Percentiles rank a stretch among this genome's conserved stretches.
Conservation (phyloP, 2,888 invertebrate species). For the Choristoneura rosaceana region DNA sequence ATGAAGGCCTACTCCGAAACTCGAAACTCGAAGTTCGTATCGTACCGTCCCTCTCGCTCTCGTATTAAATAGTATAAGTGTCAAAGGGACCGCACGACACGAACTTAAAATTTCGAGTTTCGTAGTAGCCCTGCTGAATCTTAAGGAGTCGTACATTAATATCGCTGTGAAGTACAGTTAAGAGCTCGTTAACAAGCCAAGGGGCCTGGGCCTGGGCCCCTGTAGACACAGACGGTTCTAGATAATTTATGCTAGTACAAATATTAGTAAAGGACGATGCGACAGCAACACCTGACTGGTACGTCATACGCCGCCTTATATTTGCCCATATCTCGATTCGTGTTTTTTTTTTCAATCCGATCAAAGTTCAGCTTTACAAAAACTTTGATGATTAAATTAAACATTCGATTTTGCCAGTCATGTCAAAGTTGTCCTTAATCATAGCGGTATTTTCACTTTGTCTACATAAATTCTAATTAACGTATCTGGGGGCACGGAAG, state of each 20-base stretch:
- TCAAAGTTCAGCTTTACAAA: neutral
- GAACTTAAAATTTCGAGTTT: no score
- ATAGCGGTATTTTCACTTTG: no score
- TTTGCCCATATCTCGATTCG: neutral
- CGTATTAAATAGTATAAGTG: no score
- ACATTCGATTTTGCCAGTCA: no score
- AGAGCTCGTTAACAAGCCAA: neutral
- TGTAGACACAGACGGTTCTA: conserved; percentile 4
- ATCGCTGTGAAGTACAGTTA: neutral
- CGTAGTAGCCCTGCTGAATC: no score
- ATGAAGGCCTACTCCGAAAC: no score
- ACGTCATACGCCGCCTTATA: neutral
- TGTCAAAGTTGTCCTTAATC: no score
- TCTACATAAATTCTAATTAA: no score
- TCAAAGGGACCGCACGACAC: no score
- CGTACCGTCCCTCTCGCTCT: no score
- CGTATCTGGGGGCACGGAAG: no score
- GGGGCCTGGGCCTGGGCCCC: neutral
- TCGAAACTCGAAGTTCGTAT: no score
- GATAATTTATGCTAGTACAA: conserved; percentile 5
- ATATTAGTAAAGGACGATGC: conserved; percentile 6
- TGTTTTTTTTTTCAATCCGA: neutral
- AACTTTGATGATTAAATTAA: neutral
- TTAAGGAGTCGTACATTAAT: neutral
- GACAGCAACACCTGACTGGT: neutral